Conservation (phyloP, 2,888 invertebrate genomes). For the Aphodius sticticus region DNA sequence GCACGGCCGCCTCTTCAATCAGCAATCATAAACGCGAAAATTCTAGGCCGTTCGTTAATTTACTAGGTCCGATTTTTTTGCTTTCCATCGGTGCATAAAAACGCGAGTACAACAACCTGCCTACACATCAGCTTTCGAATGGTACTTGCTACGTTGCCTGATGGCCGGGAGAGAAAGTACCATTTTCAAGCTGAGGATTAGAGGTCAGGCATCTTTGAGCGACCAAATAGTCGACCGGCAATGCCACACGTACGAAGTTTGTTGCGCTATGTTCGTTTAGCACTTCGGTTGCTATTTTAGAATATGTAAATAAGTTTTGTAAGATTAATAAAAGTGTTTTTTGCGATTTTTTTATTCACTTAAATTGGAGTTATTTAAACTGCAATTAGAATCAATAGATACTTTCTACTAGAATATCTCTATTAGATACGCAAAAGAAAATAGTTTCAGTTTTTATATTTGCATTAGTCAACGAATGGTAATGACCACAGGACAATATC, state of each 20-base stretch:
- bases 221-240: background rate
- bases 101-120: background rate
- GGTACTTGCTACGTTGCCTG: background rate
- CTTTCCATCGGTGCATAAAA: background rate
- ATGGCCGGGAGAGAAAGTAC: background rate
- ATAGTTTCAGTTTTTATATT: too few relatives aligned
- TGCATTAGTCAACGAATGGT: too few relatives aligned
- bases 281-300: constrained; percentile 6
- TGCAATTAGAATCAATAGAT: too few relatives aligned
- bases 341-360: too few relatives aligned
- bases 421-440: too few relatives aligned
- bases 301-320: background rate
- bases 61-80: background rate
- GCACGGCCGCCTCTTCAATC: background rate
- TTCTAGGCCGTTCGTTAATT: background rate
- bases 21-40: background rate
- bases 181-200: background rate
- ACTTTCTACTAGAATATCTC: too few relatives aligned
- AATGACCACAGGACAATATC: too few relatives aligned
- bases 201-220: background rate
- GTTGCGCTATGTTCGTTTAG: background rate
- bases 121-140: background rate
- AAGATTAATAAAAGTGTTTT: background rate
- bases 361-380: too few relatives aligned
- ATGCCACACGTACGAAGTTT: background rate